Evolutionary conservation across 2,797 vertebrate species (phyloP), one percentile per base, ranked within the genome.

Genomic region (Triplophysa yarkandensis): DNA sequence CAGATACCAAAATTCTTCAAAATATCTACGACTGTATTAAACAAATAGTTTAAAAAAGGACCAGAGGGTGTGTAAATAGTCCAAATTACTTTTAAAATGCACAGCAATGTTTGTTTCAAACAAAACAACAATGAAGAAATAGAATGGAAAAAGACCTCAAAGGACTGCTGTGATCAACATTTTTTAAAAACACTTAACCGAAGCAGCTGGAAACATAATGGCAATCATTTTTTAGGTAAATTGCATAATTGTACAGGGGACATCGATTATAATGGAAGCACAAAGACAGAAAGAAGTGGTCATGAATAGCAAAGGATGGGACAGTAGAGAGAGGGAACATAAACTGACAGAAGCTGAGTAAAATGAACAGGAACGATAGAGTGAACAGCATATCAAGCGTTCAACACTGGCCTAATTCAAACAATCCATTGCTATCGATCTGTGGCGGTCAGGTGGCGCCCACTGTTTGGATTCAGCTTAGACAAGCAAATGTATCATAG

Each of bases 371-470:
- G 25, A 54, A 72, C 9, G 34, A 55, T 54, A 43, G 23, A 23
- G 3, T 21, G n/a, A 73, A 41, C 23, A 73, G 34, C 25, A 43
- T 43, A 23, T 43, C 46, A 54, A 21, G 23, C 17, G 46, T 72
- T 34, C 17, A 64, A 39, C 4, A 0, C 44, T 54, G 46, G 46
- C 46, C 61, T 23, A 30, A 73, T 73, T 73, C 9, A 55, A 41
- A 23, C 52, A 4, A 63, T 61, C 19, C 25, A 30, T 16, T 46
- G 52, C 19, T 54, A 80, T 80, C 27, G 66, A 80, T 74, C 61
- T 44, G 30, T 34, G 63, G 36, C 16, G 66, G 16, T 52, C 58
- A 54, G 67, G 67, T 74, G 25, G 70, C n/a, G 1, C 44, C 57
- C 67, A 30, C 48, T 44, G 48, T 61, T 39, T 23, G 5, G 16